Evolutionary conservation across 1,140 invertebrate genomes (phyloP).

Genomic region (Cydia splendana): DNA sequence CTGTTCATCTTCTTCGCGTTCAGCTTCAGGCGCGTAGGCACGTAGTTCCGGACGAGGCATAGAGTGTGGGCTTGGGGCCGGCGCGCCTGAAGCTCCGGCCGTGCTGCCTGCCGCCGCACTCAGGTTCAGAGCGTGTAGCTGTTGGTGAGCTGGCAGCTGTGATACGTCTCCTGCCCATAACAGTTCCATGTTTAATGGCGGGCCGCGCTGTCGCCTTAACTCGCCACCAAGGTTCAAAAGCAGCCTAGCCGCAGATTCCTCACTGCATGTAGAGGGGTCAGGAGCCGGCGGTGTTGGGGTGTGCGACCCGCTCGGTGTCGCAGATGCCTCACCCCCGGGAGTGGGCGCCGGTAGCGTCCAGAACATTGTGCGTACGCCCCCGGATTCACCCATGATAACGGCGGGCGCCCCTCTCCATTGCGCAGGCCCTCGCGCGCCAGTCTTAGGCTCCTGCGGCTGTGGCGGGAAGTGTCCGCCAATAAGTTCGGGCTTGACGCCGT

Average conservation of each 20-base stretch:
- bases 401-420: conserved; percentile 88
- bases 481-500: conserved; percentile 89
- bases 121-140: conserved; percentile 90
- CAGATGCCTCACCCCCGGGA: conserved; percentile 73
- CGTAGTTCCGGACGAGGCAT: conserved; percentile 69
- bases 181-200: conserved; percentile 94
- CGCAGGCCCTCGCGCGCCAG: conserved; percentile 80
- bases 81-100: conserved; percentile 66
- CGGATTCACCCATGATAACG: conserved; percentile 94
- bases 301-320: conserved; percentile 73
- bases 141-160: conserved; percentile 89
- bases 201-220: conserved; percentile 80
- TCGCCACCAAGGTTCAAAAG: conserved; percentile 90
- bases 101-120: conserved; percentile 81
- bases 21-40: conserved; percentile 81
- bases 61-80: conserved; percentile 69
- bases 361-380: conserved; percentile 94
- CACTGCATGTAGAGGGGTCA: conserved; percentile 78
- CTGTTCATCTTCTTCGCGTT: conserved; percentile 92
- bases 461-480: conserved; percentile 85
- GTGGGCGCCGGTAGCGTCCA: conserved; percentile 87
- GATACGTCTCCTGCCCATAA: conserved; percentile 93
- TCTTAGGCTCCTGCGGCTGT: conserved; percentile 81
- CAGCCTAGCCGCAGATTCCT: conserved; percentile 91
- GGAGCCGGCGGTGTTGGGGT: conserved; percentile 78